Evolutionary conservation across 1,140 invertebrate species (phyloP), one percentile per base, ranked within the genome.

Genomic region (Caerostris extrusa): DNA sequence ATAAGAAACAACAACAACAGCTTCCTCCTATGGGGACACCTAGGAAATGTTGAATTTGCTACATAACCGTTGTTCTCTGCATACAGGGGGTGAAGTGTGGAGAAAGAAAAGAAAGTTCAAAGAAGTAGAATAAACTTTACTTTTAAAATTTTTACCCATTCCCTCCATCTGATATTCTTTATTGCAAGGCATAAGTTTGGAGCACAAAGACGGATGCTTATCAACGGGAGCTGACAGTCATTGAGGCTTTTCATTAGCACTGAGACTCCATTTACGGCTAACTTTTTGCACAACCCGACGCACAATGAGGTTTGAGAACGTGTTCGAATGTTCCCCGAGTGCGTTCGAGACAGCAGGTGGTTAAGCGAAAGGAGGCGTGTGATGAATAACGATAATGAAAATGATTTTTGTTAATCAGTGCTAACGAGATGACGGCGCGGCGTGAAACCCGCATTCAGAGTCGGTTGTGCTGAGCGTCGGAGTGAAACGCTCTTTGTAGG

Each of bases 371-470:
- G 34, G 34, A 2, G 34, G 34, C 34, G 69, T 10, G 19, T 50
- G 69, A 71, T 71, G 69, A 71, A 71, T 71, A 71, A 71, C 7
- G n/a, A 71, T n/a, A 71, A 71, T 34, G 69, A 10, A 34, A 71
- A 34, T 19, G 69, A 34, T 71, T 71, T 71, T 19, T 71, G 69
- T 34, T 71, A 71, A 71, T 71, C 19, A 19, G 34, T 71, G 69
- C 69, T 71, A 71, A 71, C 19, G 69, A 50, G 34, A 71, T 34
- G 2, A 71, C 8, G 1, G 10, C 5, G 7, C 69, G 3, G 69
- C 19, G 8, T 3, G 69, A 8, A 19, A 19, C n/a, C 34, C 19
- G 10, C 7, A 71, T 34, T 71, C 10, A 8, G 1, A 50, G 8
- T 10, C 69, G 34, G 34, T 71, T 19, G 34, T 4, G 19, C n/a